Base-by-base conservation (phyloP, 2,113 vertebrate genomes). In the Pomatorhinus ruficollis region DNA sequence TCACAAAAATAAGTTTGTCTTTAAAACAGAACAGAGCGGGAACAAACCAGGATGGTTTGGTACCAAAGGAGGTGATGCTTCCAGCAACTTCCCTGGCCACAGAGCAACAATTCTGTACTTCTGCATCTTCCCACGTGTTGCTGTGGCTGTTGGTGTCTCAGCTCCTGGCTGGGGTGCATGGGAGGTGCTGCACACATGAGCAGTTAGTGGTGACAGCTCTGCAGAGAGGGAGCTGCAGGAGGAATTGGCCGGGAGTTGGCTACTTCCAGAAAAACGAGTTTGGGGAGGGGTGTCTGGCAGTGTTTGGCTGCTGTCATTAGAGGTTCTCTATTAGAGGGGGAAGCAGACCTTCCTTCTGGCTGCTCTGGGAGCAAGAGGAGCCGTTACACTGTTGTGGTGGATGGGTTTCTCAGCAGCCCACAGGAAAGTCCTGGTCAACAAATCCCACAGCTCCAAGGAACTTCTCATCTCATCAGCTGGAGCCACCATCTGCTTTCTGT, bases 381-480 rank as follows among this genome's bases (percentile, higher is more conserved):
- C 15, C 39, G 3, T 39, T 11, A 0, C 0, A 0, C 7, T 78
- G 15, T 7, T 47, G 47, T 22, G 72, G 35, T 0, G 28, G 7
- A 13, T 44, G 64, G 12, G 50, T 91, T 93, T 90, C 74, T 87
- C 57, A 27, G 85, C 78, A 95, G 54, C 44, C 30, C 22, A 0
- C n/a, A 33, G 52, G 23, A 54, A 64, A 5, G 1, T 27, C 30
- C 50, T 0, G 9, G 30, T 45, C 59, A 66, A 7, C 61, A 49
- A 52, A 60, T 71, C 59, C 52, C 9, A 2, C 42, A 39, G 31
- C 47, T 86, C 76, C n/a, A 16, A 56, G 50, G 37, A 57, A 57
- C 89, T 88, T 77, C 86, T 89, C 49, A 20, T 53, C 27, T 44
- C 3, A 3, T 72, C 3, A 3, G 15, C 35, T 78, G 77, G 74